These are phyloP conservation scores for Lipotes vexillifer DNA, from an alignment of 2,113 vertebrate species.

Conservation along the genomic window DNA sequence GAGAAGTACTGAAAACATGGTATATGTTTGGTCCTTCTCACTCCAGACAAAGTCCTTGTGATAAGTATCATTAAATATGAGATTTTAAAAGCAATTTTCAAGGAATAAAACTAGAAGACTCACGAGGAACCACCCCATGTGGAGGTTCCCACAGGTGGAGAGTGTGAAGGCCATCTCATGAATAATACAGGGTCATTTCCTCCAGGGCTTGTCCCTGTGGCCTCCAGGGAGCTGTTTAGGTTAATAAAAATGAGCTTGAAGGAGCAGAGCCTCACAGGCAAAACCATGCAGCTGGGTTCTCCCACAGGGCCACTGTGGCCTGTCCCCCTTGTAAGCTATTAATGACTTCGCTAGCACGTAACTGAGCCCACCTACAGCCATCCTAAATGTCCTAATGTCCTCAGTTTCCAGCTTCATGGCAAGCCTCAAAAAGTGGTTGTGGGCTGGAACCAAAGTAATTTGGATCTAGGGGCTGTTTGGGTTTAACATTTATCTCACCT, in stretches of 20 bases:
- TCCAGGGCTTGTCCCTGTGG: not conserved
- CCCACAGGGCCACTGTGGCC: not conserved
- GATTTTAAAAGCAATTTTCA: not conserved
- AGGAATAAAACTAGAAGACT: not conserved
- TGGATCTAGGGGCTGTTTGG: not conserved
- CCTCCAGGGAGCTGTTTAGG: not conserved
- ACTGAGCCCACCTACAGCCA: not conserved
- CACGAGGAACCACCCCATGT: not conserved
- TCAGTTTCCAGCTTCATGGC: not conserved
- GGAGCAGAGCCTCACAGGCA: not conserved
- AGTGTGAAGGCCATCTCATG: not conserved
- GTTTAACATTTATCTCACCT: not conserved
- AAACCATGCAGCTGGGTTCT: not conserved
- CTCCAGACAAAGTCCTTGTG: not conserved
- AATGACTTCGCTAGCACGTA: not conserved
- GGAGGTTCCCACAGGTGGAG: not conserved
- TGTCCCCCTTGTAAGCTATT: not conserved
- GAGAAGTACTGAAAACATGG: not conserved
- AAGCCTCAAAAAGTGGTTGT: not conserved
- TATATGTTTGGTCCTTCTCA: not conserved
- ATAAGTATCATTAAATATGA: not conserved
- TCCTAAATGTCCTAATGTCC: not conserved
- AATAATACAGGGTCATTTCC: not conserved
- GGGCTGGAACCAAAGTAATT: not conserved
- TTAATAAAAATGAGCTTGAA: not conserved